phyloP scores from a whole-genome alignment of 2,888 invertebrate genomes.

The Apamea epomidion region DNA sequence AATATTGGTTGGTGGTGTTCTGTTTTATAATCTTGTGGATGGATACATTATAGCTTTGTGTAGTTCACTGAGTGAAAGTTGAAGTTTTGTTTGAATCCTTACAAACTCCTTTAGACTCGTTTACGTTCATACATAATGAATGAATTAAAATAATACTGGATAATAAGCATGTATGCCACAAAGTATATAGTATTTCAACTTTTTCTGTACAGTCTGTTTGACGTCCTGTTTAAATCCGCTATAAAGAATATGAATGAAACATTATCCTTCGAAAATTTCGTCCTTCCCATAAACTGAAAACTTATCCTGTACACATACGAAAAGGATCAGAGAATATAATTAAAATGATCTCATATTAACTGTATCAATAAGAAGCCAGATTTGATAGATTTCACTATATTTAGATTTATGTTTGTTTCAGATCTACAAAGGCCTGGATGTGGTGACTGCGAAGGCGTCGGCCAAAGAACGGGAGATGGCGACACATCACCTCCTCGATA shows the following conservation, averaged over 20 bases:
- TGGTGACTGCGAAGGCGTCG: slow-evolving; percentile 98
- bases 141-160: background rate
- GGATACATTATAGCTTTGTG: background rate
- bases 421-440: slow-evolving; percentile 98
- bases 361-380: background rate
- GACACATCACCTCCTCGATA: slow-evolving; percentile 97
- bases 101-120: background rate
- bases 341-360: background rate
- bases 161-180: background rate
- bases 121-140: background rate
- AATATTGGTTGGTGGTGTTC: background rate
- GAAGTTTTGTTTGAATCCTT: background rate
- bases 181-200: background rate
- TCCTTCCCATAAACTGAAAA: background rate
- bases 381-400: background rate
- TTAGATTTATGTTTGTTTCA: slow-evolving; percentile 77
- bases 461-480: slow-evolving; percentile 93
- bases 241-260: background rate
- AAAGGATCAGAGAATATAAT: background rate
- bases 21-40: background rate
- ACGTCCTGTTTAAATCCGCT: background rate
- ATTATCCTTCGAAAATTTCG: background rate
- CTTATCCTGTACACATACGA: background rate
- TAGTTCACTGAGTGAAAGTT: background rate
- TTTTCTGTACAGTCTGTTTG: background rate